Evolutionary conservation across 2,797 vertebrate genomes (phyloP).

Genomic region (Coluber constrictor): DNA sequence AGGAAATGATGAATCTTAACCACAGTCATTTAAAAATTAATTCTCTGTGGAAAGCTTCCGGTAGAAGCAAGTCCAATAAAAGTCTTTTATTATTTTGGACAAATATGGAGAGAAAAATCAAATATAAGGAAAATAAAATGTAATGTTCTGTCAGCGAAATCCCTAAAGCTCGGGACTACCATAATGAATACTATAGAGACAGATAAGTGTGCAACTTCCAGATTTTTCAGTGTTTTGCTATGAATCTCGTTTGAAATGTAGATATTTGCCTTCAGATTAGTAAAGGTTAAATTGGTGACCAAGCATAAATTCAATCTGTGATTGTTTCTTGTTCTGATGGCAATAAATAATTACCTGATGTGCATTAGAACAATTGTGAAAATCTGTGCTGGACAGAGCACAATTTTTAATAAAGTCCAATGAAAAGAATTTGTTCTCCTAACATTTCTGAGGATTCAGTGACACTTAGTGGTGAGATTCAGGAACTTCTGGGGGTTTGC

Average conservation of each 20-base stretch:
- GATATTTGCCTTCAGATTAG: not conserved
- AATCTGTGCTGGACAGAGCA: not conserved
- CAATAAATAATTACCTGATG: not conserved
- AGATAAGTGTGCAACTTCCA: not conserved
- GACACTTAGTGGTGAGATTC: conserved; percentile 15
- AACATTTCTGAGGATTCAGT: not conserved
- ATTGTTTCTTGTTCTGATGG: not conserved
- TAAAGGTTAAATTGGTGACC: not conserved
- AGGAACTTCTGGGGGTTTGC: not conserved
- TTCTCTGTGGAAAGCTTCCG: not conserved
- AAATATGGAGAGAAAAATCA: not conserved
- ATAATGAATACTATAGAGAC: not conserved
- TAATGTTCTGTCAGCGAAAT: not conserved
- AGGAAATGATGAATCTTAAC: not conserved
- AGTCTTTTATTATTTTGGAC: not conserved
- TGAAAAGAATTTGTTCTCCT: not conserved
- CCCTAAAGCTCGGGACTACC: not conserved
- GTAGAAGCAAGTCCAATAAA: not conserved
- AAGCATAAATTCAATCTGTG: not conserved
- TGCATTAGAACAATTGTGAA: not conserved
- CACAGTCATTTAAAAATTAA: not conserved
- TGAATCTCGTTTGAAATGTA: not conserved
- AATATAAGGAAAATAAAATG: not conserved
- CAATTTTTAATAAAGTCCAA: not conserved
- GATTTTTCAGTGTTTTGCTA: not conserved